Evolutionary conservation across 2,888 invertebrate genomes (phyloP).

Genomic region (Herminia tarsipennalis): DNA sequence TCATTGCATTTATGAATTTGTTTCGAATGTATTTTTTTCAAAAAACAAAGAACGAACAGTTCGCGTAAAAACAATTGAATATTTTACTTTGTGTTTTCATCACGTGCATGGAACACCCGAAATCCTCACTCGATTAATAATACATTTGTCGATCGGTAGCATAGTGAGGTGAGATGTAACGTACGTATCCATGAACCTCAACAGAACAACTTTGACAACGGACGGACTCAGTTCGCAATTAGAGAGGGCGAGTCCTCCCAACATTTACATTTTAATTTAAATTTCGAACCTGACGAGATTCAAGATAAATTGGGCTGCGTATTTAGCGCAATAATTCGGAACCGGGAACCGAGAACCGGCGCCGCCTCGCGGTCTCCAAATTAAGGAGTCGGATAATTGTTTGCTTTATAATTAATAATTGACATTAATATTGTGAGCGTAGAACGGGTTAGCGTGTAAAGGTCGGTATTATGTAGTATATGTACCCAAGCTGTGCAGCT

Average conservation of each 20-base stretch:
- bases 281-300: constrained; percentile 82
- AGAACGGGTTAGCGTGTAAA: constrained; percentile 39
- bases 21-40: too few species aligned
- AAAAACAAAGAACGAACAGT: neutral
- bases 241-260: constrained; percentile 71
- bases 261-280: constrained; percentile 85
- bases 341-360: constrained; percentile 66
- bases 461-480: constrained; percentile 22
- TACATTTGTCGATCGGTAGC: constrained; percentile 7
- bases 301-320: constrained; percentile 79
- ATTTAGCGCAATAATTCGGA: constrained; percentile 81
- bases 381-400: constrained; percentile 76
- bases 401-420: constrained; percentile 78
- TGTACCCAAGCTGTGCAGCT: constrained; percentile 37
- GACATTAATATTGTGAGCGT: constrained; percentile 67
- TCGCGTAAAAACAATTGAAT: neutral
- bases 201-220: constrained; percentile 68
- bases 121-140: constrained; percentile 1
- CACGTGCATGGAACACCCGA: too few species aligned
- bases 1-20: too few species aligned
- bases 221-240: constrained; percentile 74
- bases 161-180: constrained; percentile 22
- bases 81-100: too few species aligned
- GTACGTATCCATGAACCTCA: constrained; percentile 53
- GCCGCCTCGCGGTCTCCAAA: constrained; percentile 66